phyloP scores from a whole-genome alignment of 1,140 invertebrate species.

The Zaprionus kolodkinae region DNA sequence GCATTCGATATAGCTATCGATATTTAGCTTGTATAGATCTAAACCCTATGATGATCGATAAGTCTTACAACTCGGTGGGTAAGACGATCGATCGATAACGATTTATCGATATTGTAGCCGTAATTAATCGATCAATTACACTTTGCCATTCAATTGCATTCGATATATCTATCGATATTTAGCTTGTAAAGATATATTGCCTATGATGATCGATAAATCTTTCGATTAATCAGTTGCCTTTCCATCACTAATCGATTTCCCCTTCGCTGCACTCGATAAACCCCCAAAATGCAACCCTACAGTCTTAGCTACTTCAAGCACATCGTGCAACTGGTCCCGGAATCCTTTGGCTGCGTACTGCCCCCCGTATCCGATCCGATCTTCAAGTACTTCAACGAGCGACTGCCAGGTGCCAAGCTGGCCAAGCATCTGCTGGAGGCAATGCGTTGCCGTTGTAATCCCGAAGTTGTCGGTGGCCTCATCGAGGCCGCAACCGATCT shows the following conservation, averaged over 20 bases:
- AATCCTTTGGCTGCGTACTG: slow-evolving; percentile 91
- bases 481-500: not conserved
- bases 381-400: slow-evolving; percentile 91
- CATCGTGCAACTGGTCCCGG: slow-evolving; percentile 94
- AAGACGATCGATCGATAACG: not conserved
- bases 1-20: not conserved
- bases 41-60: too few species aligned
- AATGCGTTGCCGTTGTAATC: slow-evolving; percentile 17
- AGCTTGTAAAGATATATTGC: too few species aligned
- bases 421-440: slow-evolving; percentile 37
- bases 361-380: slow-evolving; percentile 88
- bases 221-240: too few species aligned
- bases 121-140: too few species aligned
- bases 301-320: slow-evolving; percentile 97
- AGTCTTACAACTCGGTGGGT: slow-evolving; percentile 88
- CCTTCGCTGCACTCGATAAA: not conserved
- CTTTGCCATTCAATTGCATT: not conserved
- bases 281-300: slow-evolving; percentile 66
- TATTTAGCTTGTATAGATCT: too few species aligned
- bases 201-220: not conserved
- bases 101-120: not conserved
- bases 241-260: not conserved
- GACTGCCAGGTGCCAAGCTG: slow-evolving; percentile 35
- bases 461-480: slow-evolving; percentile 7
- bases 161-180: not conserved